Percentiles rank a stretch among this genome's conserved stretches.
phyloP scores from a whole-genome alignment of 2,888 invertebrate genomes.

The Athripsodes cinereus region DNA sequence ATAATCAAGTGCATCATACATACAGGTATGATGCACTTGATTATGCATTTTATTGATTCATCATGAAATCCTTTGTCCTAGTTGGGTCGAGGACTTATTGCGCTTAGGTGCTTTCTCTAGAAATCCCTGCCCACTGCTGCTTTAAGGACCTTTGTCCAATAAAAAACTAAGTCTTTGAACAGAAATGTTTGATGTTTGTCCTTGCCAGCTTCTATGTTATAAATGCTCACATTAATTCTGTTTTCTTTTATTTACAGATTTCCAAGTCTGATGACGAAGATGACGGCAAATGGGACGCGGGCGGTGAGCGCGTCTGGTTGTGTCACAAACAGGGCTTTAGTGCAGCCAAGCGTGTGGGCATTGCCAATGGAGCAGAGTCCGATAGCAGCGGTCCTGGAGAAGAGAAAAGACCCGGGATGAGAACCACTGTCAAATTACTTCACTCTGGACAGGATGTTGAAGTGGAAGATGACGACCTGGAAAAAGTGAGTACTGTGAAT shows the following conservation, averaged over 20 bases:
- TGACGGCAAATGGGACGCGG: not conserved
- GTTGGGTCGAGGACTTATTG: too few species aligned
- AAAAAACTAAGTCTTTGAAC: too few species aligned
- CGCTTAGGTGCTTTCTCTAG: too few species aligned
- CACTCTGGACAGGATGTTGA: conserved; percentile 75
- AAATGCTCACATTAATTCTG: too few species aligned
- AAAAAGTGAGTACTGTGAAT: conserved; percentile 60
- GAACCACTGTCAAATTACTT: conserved; percentile 70
- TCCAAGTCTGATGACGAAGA: not conserved
- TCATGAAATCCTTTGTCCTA: too few species aligned
- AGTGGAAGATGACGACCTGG: conserved; percentile 94
- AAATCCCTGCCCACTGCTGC: too few species aligned
- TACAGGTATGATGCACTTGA: too few species aligned
- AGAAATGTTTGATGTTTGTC: too few species aligned
- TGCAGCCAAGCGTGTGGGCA: not conserved
- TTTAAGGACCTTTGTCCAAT: too few species aligned
- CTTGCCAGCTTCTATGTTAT: too few species aligned
- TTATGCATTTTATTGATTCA: too few species aligned
- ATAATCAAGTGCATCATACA: too few species aligned
- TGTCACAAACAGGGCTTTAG: not conserved
- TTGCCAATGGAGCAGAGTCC: conserved; percentile 41
- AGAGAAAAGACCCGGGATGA: conserved; percentile 54
- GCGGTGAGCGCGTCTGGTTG: conserved; percentile 1
- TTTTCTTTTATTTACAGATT: not conserved
- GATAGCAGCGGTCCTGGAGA: conserved; percentile 26